Evolutionary conservation across 2,797 vertebrate genomes (phyloP), one percentile per base, ranked within the genome.

Genomic region (Anolis apletophallus): DNA sequence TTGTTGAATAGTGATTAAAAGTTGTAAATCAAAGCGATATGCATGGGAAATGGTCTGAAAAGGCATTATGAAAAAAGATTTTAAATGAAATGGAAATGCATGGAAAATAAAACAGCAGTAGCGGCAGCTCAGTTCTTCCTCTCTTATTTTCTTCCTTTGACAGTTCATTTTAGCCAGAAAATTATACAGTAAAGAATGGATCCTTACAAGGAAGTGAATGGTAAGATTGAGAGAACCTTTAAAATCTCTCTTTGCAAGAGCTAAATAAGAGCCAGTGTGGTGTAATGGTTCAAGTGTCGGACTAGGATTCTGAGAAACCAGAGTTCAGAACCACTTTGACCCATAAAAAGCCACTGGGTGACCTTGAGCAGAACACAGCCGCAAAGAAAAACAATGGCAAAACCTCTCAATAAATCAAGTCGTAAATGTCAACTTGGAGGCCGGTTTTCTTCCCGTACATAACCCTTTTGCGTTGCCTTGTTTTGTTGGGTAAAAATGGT

Each of bases 101-200:
- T 92, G 89, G 86, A 88, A 90, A 94, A 72, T 91, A 91, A 93
- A 94, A 93, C 79, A 90, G 73, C 85, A 85, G 90, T 93, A 88
- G 84, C 76, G 90, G 88, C 84, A 85, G 52, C 88, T 94, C 80
- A 88, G 71, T 89, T 88, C 64, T 23, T 29, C 46, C 69, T 59
- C 87, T 95, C 91, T 46, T 92, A 80, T 92, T 94, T 95, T 95
- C 93, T 92, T 93, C 81, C 90, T 83, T 89, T 94, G 94, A 86
- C 9, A 88, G 89, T 92, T 94, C 95, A 94, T 94, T 94, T 94
- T 93, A 94, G 91, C 93, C 92, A 92, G 90, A 89, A 93, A 95
- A 96, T 95, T 94, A 93, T 96, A 95, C 87, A 92, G 76, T 87
- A 92, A 94, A 93, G 69, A 84, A 91, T 89, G 90, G 90, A 73